Evolutionary conservation across 1,140 invertebrate genomes (phyloP).

Genomic region (Pogonomyrmex barbatus): DNA sequence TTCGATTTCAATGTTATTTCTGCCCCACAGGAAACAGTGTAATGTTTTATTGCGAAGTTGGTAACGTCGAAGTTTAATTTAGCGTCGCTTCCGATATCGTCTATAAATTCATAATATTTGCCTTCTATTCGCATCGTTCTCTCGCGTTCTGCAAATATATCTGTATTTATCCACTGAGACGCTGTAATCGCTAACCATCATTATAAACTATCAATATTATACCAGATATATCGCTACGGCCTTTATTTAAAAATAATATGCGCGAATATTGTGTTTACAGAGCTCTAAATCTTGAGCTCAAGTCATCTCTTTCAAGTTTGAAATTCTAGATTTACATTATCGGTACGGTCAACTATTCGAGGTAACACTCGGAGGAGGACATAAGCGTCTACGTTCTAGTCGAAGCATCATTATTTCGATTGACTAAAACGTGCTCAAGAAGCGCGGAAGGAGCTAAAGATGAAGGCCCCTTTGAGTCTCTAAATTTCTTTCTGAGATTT

Average conservation of each 20-base stretch:
- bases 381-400: not conserved
- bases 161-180: slow-evolving; percentile 17
- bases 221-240: not conserved
- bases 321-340: not conserved
- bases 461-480: not conserved
- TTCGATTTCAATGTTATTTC: slow-evolving; percentile 55
- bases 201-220: slow-evolving; percentile 21
- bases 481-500: slow-evolving; percentile 37
- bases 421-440: not conserved
- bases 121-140: not conserved
- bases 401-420: slow-evolving; percentile 33
- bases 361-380: not conserved
- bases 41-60: slow-evolving; percentile 40
- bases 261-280: not conserved
- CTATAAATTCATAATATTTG: slow-evolving; percentile 47
- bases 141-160: slow-evolving; percentile 23
- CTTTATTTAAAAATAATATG: not conserved
- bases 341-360: not conserved
- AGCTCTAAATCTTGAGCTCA: not conserved
- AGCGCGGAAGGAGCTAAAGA: not conserved
- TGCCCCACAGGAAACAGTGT: slow-evolving; percentile 14
- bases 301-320: no score
- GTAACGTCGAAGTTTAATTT: slow-evolving; percentile 52
- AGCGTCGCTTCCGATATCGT: slow-evolving; percentile 21
- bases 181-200: not conserved